Evolutionary conservation across 2,797 vertebrate species (phyloP).

Genomic region (Pseudocheirus occidentalis): DNA sequence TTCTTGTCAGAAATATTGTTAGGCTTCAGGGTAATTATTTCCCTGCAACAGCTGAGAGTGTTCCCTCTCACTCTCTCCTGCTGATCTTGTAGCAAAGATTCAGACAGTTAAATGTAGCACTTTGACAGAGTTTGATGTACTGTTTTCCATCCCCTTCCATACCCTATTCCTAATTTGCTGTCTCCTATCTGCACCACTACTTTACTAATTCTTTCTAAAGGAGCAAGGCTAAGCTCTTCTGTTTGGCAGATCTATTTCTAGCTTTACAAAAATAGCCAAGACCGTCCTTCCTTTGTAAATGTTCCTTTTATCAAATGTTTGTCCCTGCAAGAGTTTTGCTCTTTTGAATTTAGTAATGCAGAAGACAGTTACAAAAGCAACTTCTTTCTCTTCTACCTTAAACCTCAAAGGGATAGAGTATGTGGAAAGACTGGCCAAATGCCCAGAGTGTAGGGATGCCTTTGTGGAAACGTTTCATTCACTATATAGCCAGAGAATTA

Average conservation of each 20-base stretch:
- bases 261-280: background rate
- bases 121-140: background rate
- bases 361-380: conserved; percentile 34
- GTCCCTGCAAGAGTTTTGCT: conserved; percentile 13
- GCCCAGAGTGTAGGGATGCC: background rate
- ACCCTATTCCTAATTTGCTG: background rate
- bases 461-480: background rate
- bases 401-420: conserved; percentile 14
- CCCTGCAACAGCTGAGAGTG: conserved; percentile 5
- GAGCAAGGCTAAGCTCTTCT: background rate
- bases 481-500: conserved; percentile 8
- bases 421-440: conserved; percentile 28
- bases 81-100: conserved; percentile 27
- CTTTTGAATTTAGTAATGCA: conserved; percentile 21
- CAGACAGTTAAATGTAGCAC: background rate
- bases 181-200: background rate
- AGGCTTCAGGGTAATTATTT: conserved; percentile 44
- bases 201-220: conserved; percentile 21
- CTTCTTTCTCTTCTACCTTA: conserved; percentile 45
- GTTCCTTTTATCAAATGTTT: conserved; percentile 4
- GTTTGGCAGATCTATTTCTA: background rate
- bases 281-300: conserved; percentile 27
- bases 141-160: background rate
- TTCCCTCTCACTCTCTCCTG: background rate
- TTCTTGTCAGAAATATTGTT: conserved; percentile 44